Evolutionary conservation across 1,140 invertebrate species (phyloP), one percentile per base, ranked within the genome.

Genomic region (Euglossa dilemma): DNA sequence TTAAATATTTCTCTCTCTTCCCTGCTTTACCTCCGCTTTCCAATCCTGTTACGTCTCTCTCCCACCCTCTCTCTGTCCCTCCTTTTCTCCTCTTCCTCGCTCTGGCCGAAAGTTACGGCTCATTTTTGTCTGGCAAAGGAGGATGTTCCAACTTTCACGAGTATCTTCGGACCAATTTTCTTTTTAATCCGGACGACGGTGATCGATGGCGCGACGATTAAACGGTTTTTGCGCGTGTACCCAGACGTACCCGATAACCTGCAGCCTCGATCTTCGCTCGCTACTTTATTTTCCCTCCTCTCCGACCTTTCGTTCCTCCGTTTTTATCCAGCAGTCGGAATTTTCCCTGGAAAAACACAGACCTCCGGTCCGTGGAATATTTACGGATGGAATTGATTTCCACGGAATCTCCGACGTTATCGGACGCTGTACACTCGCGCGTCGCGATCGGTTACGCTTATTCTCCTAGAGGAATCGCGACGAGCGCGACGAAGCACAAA

Each of bases 141-240:
- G 47, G 23, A 28, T n/a, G 25, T 18, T 76, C 61, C 16, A 63
- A 63, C 25, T 63, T 76, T 64, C 59, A 63, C 16, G 45, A 50
- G n/a, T 20, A 36, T 12, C 25, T 59, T 64, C 20, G 20, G 16
- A 23, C 16, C 59, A 45, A 47, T 76, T 76, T 64, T 64, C 50
- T 64, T 76, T 76, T 76, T 76, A 76, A 76, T 76, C 74, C 14
- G 36, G 25, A 14, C 50, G 61, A 77, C 61, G 50, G 50, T 54
- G 75, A 77, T 77, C 75, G 75, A 77, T 77, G 50, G 61, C 59
- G 64, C 61, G 75, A 25, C 61, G 75, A 52, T 77, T 67, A 66
- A 66, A 77, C 47, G 61, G 74, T 52, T 76, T 76, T 64, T 76
- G 74, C 20, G 8, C 74, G 25, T 28, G 25, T 61, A 61, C 59